A percentile compares a stretch with the other conserved stretches of the same genome.
These are phyloP conservation scores for Boloria euphrosyne DNA, from an alignment of 2,888 invertebrate genomes.

Conservation along the genomic window DNA sequence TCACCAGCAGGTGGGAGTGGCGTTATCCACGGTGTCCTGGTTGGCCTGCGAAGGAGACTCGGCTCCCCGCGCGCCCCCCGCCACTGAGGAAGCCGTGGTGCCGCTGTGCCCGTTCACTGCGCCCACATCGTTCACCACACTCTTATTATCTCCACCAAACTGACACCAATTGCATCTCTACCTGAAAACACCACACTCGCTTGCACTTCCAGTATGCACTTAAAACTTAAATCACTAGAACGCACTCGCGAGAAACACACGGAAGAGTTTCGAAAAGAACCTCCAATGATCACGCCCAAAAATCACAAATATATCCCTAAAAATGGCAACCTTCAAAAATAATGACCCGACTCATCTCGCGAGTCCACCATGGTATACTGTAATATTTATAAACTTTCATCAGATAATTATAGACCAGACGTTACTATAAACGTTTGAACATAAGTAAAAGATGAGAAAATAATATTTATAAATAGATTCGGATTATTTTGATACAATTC, in stretches of 20 bases:
- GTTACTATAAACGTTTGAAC: slow-evolving; percentile 82
- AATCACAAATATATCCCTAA: slow-evolving; percentile 71
- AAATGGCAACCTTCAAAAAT: slow-evolving; percentile 79
- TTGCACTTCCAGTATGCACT: slow-evolving; percentile 41
- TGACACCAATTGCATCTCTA: slow-evolving; percentile 78
- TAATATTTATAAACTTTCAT: slow-evolving; percentile 82
- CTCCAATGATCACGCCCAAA: slow-evolving; percentile 66
- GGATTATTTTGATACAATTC: slow-evolving; percentile 82
- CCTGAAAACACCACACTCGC: slow-evolving; percentile 66
- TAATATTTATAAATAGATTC: slow-evolving; percentile 83
- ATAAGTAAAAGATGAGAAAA: slow-evolving; percentile 82
- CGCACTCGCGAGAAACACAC: slow-evolving; percentile 41
- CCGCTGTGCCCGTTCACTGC: slow-evolving; percentile 77
- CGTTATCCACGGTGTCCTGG: slow-evolving; percentile 79
- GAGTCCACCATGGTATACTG: slow-evolving; percentile 73
- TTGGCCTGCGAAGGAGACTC: slow-evolving; percentile 82
- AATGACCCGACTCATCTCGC: slow-evolving; percentile 68
- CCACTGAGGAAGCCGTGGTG: slow-evolving; percentile 81
- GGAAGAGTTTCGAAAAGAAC: slow-evolving; percentile 27
- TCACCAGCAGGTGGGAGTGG: slow-evolving; percentile 79
- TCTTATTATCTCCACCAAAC: slow-evolving; percentile 80
- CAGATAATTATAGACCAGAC: slow-evolving; percentile 81
- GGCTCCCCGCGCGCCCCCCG: slow-evolving; percentile 80
- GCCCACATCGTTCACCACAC: slow-evolving; percentile 84
- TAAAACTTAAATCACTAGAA: slow-evolving; percentile 36